phyloP scores from a whole-genome alignment of 2,797 vertebrate species.

The Chiropotes sagulatus region DNA sequence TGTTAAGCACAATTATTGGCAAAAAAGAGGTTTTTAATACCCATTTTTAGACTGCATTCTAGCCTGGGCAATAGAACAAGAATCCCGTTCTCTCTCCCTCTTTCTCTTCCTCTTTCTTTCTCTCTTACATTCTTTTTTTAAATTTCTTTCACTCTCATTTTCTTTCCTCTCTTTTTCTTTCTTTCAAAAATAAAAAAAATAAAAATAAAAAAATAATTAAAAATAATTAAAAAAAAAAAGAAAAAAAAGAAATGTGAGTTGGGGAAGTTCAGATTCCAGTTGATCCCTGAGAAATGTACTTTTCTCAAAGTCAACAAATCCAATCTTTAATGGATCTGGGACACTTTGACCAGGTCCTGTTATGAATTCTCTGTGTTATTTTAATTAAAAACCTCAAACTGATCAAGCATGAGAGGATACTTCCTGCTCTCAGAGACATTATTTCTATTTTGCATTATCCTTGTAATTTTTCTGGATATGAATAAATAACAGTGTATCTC shows the following conservation, averaged over 20 bases:
- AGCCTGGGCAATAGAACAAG: no score
- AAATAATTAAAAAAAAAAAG: no score
- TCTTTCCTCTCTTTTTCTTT: no score
- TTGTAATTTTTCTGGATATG: conserved; percentile 18
- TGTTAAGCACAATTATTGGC: no score
- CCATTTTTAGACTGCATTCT: no score
- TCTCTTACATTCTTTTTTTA: no score
- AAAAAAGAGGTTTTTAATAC: no score
- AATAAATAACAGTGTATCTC: not conserved
- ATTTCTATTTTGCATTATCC: conserved; percentile 31
- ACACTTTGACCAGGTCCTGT: not conserved
- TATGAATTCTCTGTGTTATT: not conserved
- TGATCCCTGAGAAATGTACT: not conserved
- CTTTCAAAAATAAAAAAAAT: no score
- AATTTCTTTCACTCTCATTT: no score
- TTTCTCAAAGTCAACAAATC: not conserved
- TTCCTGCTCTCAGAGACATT: not conserved
- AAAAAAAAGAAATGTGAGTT: not conserved
- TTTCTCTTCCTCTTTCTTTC: no score
- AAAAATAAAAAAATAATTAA: no score
- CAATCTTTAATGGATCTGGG: not conserved
- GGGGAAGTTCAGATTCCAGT: not conserved
- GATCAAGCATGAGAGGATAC: not conserved
- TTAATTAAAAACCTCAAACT: conserved; percentile 7
- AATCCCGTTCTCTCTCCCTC: no score